A percentile compares a stretch with the other conserved stretches of the same genome.
Conservation (phyloP, 2,888 invertebrate genomes). For the Papilio protenor region DNA sequence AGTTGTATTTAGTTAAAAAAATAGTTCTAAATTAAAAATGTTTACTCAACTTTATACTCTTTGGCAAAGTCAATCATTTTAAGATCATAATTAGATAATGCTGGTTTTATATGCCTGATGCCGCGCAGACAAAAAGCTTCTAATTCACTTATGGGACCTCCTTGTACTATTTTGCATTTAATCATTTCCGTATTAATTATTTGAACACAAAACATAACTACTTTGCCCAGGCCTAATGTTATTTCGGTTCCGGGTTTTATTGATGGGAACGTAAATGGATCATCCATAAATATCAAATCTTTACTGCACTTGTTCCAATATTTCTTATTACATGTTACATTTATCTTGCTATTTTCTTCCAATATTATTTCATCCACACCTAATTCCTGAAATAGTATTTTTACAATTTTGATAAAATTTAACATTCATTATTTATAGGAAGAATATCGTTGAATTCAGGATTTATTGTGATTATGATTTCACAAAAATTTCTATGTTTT, state of each 20-base stretch:
- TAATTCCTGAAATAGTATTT: constrained; percentile 25
- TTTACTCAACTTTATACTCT: constrained; percentile 58
- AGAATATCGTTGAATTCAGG: no score
- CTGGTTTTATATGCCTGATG: constrained; percentile 54
- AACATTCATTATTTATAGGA: no score
- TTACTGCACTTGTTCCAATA: constrained; percentile 58
- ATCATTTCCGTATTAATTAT: constrained; percentile 53
- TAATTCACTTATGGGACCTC: constrained; percentile 52
- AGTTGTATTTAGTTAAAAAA: no score
- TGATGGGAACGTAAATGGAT: constrained; percentile 54
- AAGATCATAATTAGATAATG: constrained; percentile 58
- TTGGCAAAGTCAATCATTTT: constrained; percentile 60
- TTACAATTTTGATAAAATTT: background rate
- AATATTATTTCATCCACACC: constrained; percentile 41
- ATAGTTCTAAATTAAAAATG: no score
- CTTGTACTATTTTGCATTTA: constrained; percentile 56
- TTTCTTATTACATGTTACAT: constrained; percentile 54
- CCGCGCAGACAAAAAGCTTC: constrained; percentile 59
- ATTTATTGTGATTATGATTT: no score
- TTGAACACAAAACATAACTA: constrained; percentile 56
- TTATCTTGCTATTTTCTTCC: constrained; percentile 49
- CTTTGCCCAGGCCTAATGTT: constrained; percentile 55
- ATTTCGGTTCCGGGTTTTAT: constrained; percentile 59
- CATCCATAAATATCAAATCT: constrained; percentile 60
- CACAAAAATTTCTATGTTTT: no score